Conservation (phyloP, 2,797 vertebrate species). For the Bovichtus diacanthus region DNA sequence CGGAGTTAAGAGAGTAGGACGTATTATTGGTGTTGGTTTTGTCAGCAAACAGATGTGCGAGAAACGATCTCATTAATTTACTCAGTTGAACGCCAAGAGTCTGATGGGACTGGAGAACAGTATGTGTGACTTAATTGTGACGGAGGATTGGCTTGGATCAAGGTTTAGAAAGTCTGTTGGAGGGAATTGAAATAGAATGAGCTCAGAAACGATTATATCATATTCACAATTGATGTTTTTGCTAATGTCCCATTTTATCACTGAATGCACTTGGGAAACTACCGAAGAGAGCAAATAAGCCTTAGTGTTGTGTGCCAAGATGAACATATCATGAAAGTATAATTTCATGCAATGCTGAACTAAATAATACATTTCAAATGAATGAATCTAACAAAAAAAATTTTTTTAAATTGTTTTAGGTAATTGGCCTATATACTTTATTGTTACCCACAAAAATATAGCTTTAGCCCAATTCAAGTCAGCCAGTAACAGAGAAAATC, state of each 20-base stretch:
- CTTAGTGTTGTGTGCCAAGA: constrained; percentile 21
- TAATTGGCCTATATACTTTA: no score
- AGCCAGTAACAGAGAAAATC: not conserved
- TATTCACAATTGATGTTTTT: constrained; percentile 26
- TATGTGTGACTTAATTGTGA: constrained; percentile 5
- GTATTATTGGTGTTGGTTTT: not conserved
- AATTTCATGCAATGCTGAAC: constrained; percentile 3
- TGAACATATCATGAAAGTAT: constrained; percentile 11
- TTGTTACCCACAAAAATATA: no score
- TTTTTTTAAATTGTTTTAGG: no score
- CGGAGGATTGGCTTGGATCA: not conserved
- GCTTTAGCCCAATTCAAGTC: not conserved
- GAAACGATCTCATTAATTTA: constrained; percentile 16
- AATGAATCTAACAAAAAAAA: not conserved
- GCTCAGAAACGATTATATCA: constrained; percentile 17
- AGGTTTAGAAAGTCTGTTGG: not conserved
- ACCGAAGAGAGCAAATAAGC: constrained; percentile 24
- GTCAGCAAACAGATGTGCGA: constrained; percentile 13
- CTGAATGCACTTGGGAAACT: constrained; percentile 2
- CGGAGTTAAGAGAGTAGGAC: not conserved
- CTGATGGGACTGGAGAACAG: constrained; percentile 2
- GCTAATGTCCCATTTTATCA: constrained; percentile 35
- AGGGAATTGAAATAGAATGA: constrained; percentile 29
- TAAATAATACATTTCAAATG: not conserved
- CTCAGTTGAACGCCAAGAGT: not conserved